These are phyloP conservation scores for Allobates femoralis DNA, from an alignment of 2,797 vertebrate species.

Conservation along the genomic window DNA sequence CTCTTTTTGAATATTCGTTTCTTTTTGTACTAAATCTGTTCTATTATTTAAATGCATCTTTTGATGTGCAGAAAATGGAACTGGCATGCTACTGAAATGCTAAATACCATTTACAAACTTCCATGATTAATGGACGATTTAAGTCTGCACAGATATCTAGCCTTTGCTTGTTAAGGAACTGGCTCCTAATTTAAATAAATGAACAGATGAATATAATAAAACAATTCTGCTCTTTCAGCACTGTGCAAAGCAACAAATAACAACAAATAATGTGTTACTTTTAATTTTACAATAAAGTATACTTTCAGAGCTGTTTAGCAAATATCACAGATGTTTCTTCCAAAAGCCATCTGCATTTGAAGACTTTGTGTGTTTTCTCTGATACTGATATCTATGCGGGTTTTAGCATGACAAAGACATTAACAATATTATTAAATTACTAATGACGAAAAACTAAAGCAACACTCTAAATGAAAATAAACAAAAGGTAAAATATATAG, in stretches of 20 bases:
- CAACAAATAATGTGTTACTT: constrained; percentile 46
- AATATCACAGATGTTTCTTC: constrained; percentile 43
- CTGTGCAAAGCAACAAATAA: constrained; percentile 42
- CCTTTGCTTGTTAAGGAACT: constrained; percentile 54
- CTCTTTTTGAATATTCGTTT: constrained; percentile 1
- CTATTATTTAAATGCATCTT: constrained; percentile 38
- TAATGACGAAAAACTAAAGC: not conserved
- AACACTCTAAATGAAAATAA: not conserved
- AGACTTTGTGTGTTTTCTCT: not conserved
- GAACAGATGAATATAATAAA: constrained; percentile 61
- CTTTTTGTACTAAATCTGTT: constrained; percentile 18
- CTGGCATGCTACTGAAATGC: constrained; percentile 52
- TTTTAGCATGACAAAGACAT: constrained; percentile 2
- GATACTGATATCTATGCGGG: not conserved
- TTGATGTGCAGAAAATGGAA: constrained; percentile 36
- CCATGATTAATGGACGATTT: constrained; percentile 59
- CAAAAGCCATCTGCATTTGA: constrained; percentile 15
- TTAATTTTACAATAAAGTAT: constrained; percentile 23
- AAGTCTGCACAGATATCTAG: constrained; percentile 31
- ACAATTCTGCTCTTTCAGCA: constrained; percentile 52
- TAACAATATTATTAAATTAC: not conserved
- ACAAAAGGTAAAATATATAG: not conserved
- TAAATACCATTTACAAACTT: constrained; percentile 50
- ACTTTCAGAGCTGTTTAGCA: constrained; percentile 26
- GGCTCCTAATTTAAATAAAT: constrained; percentile 59